Conservation (phyloP, 2,888 invertebrate genomes). For the Trichogramma evanescens region DNA sequence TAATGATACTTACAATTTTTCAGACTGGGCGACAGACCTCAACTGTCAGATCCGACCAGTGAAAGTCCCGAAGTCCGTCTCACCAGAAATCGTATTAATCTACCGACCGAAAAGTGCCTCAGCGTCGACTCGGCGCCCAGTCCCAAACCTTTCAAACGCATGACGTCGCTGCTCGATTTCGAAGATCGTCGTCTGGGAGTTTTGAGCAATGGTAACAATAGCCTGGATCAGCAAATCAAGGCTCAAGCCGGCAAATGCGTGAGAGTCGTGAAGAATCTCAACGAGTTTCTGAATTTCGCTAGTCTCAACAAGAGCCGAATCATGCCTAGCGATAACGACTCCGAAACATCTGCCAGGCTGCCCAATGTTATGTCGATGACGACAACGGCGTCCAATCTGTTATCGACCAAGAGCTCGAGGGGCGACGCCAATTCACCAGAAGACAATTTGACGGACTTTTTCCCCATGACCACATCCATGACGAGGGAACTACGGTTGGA, state of each 20-base stretch:
- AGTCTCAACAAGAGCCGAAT: constrained; percentile 59
- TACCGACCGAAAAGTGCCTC: constrained; percentile 39
- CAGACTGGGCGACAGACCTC: background rate
- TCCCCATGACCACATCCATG: constrained; percentile 81
- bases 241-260: constrained; percentile 38
- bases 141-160: constrained; percentile 30
- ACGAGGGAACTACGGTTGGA: constrained; percentile 76
- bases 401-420: constrained; percentile 28
- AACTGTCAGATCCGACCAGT: constrained; percentile 6
- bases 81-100: constrained; percentile 36
- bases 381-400: no score
- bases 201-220: background rate
- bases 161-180: constrained; percentile 28
- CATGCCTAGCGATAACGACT: constrained; percentile 39
- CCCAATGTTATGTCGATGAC: constrained; percentile 37
- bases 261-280: constrained; percentile 68
- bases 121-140: constrained; percentile 32
- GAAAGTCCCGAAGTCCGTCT: constrained; percentile 7
- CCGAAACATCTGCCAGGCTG: constrained; percentile 33
- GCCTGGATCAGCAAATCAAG: constrained; percentile 23
- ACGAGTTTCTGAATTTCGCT: constrained; percentile 76
- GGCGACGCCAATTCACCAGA: constrained; percentile 58
- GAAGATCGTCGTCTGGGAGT: constrained; percentile 25
- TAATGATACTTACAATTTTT: background rate
- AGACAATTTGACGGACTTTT: constrained; percentile 65